phyloP scores from a whole-genome alignment of 1,140 invertebrate species.

The Radopholus similis region DNA sequence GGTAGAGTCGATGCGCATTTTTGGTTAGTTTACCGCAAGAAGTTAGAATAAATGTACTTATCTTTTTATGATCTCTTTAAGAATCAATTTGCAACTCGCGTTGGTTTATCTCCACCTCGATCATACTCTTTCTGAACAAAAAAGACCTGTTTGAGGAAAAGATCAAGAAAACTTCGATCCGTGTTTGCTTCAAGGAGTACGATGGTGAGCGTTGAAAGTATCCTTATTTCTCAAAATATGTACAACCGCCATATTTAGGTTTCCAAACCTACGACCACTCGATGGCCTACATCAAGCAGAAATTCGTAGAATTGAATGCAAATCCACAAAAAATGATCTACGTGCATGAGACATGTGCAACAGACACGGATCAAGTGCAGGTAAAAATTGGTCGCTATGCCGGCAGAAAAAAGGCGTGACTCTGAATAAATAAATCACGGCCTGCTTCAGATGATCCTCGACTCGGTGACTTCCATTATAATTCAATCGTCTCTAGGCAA shows the following conservation, averaged over 20 bases:
- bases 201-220: conserved; percentile 69
- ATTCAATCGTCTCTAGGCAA: conserved; percentile 97
- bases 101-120: conserved; percentile 98
- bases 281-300: conserved; percentile 24
- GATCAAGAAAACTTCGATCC: conserved; percentile 89
- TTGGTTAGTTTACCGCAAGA: conserved; percentile 64
- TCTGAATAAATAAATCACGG: neutral
- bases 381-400: neutral
- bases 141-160: conserved; percentile 98
- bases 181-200: conserved; percentile 97
- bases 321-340: conserved; percentile 91
- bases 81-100: conserved; percentile 99
- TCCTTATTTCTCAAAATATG: neutral
- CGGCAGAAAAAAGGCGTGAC: too few relatives aligned
- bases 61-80: conserved; percentile 96
- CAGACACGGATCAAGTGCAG: conserved; percentile 89
- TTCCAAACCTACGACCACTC: conserved; percentile 74
- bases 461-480: conserved; percentile 98
- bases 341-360: conserved; percentile 99
- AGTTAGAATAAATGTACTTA: conserved; percentile 95
- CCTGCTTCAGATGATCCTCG: conserved; percentile 68
- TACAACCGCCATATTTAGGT: conserved; percentile 67
- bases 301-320: conserved; percentile 70
- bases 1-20: conserved; percentile 25
- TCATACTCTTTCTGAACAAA: conserved; percentile 98